Percentiles rank a stretch among this genome's conserved stretches.
Conservation (phyloP, 2,113 vertebrate genomes). For the Heliornis fulica region DNA sequence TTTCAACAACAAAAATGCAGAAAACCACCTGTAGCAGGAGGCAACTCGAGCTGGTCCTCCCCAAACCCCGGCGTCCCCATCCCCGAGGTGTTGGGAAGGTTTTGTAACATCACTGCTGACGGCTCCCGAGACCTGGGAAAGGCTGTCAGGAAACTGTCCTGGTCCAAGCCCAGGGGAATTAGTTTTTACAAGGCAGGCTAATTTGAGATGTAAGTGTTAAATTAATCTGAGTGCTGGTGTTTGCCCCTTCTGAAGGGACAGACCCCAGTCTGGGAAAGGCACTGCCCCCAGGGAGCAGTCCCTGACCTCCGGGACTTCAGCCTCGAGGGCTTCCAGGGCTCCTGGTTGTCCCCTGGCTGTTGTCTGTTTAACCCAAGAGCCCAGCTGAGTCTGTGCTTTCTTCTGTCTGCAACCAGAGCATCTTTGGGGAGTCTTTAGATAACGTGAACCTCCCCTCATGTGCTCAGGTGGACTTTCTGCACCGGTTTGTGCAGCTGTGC, state of each 20-base stretch:
- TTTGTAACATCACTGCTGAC: background rate
- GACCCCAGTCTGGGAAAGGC: background rate
- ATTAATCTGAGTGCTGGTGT: slow-evolving; percentile 1
- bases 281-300: fast-evolving
- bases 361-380: background rate
- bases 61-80: background rate
- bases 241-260: background rate
- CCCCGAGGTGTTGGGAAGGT: background rate
- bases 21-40: background rate
- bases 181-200: background rate
- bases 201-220: slow-evolving; percentile 17
- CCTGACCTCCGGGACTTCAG: background rate
- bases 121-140: background rate
- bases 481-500: background rate
- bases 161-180: background rate
- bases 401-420: background rate
- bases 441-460: background rate
- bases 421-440: background rate
- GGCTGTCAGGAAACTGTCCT: background rate
- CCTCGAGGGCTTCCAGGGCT: fast-evolving
- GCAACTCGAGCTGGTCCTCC: background rate
- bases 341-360: background rate
- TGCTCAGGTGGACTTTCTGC: background rate
- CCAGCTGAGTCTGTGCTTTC: background rate
- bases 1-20: background rate